These are phyloP conservation scores for Bradynema listronoti DNA, from an alignment of 1,140 invertebrate species.

Conservation along the genomic window DNA sequence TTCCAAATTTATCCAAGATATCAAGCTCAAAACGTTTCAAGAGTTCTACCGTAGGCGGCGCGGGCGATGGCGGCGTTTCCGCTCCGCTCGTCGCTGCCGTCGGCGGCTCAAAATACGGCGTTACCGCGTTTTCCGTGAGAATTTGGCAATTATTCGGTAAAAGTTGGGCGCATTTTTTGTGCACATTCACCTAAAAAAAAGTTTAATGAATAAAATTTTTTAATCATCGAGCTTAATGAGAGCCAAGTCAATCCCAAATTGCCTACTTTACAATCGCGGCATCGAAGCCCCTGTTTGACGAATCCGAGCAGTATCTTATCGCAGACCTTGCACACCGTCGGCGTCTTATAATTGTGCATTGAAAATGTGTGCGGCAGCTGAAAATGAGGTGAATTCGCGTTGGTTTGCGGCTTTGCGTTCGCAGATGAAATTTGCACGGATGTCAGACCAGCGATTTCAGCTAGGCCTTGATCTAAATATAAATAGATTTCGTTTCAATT, in stretches of 20 bases:
- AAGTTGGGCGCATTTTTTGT: slow-evolving; percentile 52
- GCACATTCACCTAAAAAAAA: slow-evolving; percentile 55
- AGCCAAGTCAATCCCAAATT: too few species aligned
- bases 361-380: slow-evolving; percentile 49
- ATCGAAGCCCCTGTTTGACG: slow-evolving; percentile 54
- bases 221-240: too few species aligned
- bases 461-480: too few species aligned
- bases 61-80: neutral
- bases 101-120: slow-evolving; percentile 41
- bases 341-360: slow-evolving; percentile 55
- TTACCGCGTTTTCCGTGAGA: slow-evolving; percentile 45
- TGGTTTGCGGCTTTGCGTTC: too few species aligned
- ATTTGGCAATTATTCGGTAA: slow-evolving; percentile 48
- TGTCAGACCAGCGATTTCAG: too few species aligned
- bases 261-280: slow-evolving; percentile 56
- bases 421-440: too few species aligned
- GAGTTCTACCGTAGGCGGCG: too few species aligned
- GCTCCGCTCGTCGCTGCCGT: slow-evolving; percentile 29
- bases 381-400: slow-evolving; percentile 18
- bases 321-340: slow-evolving; percentile 57
- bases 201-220: too few species aligned
- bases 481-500: too few species aligned
- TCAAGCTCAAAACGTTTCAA: too few species aligned
- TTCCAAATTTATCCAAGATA: too few species aligned
- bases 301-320: slow-evolving; percentile 55